Conservation (phyloP, 2,888 invertebrate species). For the Steinernema carpocapsae region DNA sequence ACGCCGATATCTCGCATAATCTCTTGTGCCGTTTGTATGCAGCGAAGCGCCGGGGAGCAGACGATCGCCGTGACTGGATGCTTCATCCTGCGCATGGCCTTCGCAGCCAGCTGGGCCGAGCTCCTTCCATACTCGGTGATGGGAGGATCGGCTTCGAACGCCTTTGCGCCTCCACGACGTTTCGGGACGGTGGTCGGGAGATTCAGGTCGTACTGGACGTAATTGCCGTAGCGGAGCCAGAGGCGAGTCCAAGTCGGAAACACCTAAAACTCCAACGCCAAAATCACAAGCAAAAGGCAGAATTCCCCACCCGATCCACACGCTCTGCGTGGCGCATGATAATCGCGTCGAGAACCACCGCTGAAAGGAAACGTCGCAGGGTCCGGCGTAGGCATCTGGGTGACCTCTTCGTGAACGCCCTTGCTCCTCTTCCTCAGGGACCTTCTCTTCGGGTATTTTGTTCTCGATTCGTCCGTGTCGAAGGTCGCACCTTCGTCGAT, state of each 20-base stretch:
- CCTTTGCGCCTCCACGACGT: slow-evolving; percentile 36
- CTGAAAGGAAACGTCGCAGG: neutral
- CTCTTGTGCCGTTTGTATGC: slow-evolving; percentile 41
- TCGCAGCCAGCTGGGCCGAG: slow-evolving; percentile 29
- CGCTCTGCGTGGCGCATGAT: slow-evolving; percentile 42
- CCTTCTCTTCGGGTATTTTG: neutral
- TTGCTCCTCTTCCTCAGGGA: neutral
- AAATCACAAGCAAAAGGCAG: slow-evolving; percentile 8
- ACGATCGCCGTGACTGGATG: slow-evolving; percentile 31
- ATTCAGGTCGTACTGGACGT: slow-evolving; percentile 36
- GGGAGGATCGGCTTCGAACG: slow-evolving; percentile 40
- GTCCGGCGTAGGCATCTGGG: neutral
- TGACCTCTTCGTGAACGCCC: neutral
- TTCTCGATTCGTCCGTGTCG: neutral
- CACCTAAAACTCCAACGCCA: neutral
- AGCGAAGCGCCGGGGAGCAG: slow-evolving; percentile 42
- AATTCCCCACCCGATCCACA: slow-evolving; percentile 34
- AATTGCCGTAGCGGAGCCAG: neutral
- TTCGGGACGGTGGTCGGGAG: slow-evolving; percentile 38
- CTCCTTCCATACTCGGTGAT: slow-evolving; percentile 37
- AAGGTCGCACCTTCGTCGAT: too few relatives aligned
- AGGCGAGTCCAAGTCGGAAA: neutral
- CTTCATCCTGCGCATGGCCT: slow-evolving; percentile 17
- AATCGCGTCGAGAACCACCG: neutral
- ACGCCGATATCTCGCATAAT: slow-evolving; percentile 17